phyloP scores from a whole-genome alignment of 2,113 vertebrate genomes.

The Dromas ardeola region DNA sequence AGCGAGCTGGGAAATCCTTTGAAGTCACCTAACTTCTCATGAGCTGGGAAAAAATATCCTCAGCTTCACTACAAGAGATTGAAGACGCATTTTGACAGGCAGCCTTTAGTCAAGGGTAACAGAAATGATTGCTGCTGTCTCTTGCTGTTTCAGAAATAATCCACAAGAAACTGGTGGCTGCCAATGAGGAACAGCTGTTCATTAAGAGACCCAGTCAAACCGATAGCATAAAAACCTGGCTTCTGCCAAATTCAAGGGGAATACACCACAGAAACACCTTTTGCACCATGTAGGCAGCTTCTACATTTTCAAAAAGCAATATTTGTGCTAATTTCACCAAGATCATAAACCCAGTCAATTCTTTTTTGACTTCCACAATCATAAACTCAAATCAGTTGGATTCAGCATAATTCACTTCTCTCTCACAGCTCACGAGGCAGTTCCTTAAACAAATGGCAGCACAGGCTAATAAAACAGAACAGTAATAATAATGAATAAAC shows the following conservation, averaged over 20 bases:
- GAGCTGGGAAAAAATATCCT: background rate
- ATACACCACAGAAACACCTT: background rate
- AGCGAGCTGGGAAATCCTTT: background rate
- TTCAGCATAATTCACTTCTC: background rate
- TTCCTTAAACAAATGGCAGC: background rate
- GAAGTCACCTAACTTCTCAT: background rate
- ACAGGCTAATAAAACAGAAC: background rate
- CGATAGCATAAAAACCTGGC: background rate
- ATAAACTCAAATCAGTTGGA: background rate
- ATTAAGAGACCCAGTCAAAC: slow-evolving; percentile 11
- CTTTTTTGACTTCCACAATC: background rate
- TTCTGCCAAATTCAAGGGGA: background rate
- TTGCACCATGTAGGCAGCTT: background rate
- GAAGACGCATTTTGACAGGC: background rate
- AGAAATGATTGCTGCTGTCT: slow-evolving; percentile 28
- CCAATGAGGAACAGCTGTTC: slow-evolving; percentile 29
- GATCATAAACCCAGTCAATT: background rate
- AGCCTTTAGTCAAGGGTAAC: slow-evolving; percentile 17
- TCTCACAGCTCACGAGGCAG: background rate
- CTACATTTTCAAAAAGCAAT: background rate
- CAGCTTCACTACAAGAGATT: background rate
- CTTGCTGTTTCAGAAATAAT: slow-evolving; percentile 40
- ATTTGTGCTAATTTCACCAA: background rate
- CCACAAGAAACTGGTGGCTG: slow-evolving; percentile 1
- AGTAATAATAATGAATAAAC: background rate